These are phyloP conservation scores for Subanguina moxae DNA, from an alignment of 1,140 invertebrate species.

Conservation along the genomic window DNA sequence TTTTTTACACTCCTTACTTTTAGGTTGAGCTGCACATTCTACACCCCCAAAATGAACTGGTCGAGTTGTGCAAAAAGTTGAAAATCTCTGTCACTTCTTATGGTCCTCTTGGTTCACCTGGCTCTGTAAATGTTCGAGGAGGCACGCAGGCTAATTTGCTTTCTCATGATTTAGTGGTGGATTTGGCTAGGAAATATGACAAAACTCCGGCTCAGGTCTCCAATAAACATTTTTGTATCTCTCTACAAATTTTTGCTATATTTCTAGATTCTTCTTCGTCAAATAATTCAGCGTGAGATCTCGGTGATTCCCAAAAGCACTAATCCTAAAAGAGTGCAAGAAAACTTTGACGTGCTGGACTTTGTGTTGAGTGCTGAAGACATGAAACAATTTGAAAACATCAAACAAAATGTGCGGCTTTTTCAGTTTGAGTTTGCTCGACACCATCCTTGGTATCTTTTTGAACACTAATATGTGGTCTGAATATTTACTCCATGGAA, in stretches of 20 bases:
- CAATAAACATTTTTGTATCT: not conserved
- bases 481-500: too few species aligned
- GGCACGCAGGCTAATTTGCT: conserved; percentile 14
- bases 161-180: conserved; percentile 25
- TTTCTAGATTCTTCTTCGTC: conserved; percentile 63
- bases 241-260: not conserved
- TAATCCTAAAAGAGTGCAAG: conserved; percentile 56
- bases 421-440: conserved; percentile 26
- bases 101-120: conserved; percentile 59
- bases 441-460: conserved; percentile 25
- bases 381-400: conserved; percentile 27
- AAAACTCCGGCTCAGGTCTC: conserved; percentile 39
- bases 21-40: conserved; percentile 45
- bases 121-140: conserved; percentile 8
- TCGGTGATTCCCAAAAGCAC: conserved; percentile 61
- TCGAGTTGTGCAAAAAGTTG: conserved; percentile 49
- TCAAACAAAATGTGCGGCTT: conserved; percentile 19
- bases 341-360: conserved; percentile 56
- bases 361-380: conserved; percentile 44
- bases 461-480: not conserved
- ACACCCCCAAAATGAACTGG: conserved; percentile 35
- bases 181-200: conserved; percentile 37
- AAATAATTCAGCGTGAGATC: conserved; percentile 51
- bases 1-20: too few species aligned
- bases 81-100: conserved; percentile 60